Conservation (phyloP, 2,797 vertebrate species). For the Lates japonicus region DNA sequence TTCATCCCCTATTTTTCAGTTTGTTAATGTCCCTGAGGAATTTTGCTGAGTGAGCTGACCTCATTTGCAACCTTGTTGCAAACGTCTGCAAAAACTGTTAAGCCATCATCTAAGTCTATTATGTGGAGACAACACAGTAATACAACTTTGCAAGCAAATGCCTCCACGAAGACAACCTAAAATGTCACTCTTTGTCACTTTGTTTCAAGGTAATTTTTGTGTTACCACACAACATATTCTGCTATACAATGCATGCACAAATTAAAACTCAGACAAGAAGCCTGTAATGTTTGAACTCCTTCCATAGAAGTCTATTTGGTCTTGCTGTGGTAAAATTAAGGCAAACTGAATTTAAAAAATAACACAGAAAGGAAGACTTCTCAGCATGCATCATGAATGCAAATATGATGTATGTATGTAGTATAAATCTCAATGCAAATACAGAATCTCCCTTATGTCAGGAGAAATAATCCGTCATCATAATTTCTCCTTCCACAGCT, state of each 20-base stretch:
- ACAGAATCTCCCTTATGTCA: neutral
- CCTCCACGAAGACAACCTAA: neutral
- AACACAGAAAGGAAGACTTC: neutral
- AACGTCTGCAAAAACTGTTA: conserved; percentile 36
- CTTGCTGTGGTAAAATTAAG: neutral
- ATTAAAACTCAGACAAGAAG: neutral
- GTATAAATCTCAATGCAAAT: neutral
- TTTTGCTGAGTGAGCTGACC: conserved; percentile 44
- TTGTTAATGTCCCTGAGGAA: conserved; percentile 30
- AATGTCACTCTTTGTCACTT: conserved; percentile 12
- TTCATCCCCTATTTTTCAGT: conserved; percentile 31
- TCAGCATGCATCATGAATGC: neutral
- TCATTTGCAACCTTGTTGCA: conserved; percentile 61
- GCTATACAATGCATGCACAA: neutral
- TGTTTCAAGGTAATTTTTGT: conserved; percentile 43
- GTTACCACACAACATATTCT: neutral
- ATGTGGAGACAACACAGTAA: conserved; percentile 11
- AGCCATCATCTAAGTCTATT: conserved; percentile 39
- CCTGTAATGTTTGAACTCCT: neutral
- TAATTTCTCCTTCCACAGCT: too few species aligned
- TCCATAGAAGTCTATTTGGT: neutral
- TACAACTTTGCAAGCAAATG: neutral
- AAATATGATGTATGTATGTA: neutral
- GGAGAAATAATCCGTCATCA: too few species aligned
- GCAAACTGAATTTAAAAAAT: neutral